phyloP scores from a whole-genome alignment of 2,888 invertebrate genomes.

The Andrena chrysosceles region DNA sequence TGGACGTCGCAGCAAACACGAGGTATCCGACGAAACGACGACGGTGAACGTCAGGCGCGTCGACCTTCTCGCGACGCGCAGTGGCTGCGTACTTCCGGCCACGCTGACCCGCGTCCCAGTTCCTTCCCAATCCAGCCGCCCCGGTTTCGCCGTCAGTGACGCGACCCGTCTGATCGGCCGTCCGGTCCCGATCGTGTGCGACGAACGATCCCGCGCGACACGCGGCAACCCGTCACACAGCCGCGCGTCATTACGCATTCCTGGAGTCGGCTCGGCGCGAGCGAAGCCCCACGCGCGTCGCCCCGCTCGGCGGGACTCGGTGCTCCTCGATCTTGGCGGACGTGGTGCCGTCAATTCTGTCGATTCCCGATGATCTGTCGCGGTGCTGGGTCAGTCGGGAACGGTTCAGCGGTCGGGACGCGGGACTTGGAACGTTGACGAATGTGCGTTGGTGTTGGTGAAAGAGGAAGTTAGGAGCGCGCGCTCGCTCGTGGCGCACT shows the following conservation, averaged over 20 bases:
- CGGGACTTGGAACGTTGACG: background rate
- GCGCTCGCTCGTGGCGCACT: background rate
- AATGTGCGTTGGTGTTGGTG: background rate
- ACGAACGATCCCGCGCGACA: background rate
- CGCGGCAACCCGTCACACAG: background rate
- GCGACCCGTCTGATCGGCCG: background rate
- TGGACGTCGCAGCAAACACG: slow-evolving; percentile 82
- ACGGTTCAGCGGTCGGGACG: background rate
- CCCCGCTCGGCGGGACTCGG: background rate
- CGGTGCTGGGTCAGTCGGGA: too few relatives aligned
- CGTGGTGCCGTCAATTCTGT: background rate
- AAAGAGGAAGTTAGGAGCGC: background rate
- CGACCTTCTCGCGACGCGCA: slow-evolving; percentile 21
- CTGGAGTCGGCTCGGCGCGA: background rate
- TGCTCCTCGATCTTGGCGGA: background rate
- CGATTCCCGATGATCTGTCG: background rate
- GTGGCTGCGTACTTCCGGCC: slow-evolving; percentile 5
- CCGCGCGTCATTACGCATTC: slow-evolving; percentile 4
- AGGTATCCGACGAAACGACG: slow-evolving; percentile 66
- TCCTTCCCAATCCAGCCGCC: background rate
- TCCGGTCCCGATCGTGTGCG: background rate
- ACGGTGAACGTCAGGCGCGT: slow-evolving; percentile 12
- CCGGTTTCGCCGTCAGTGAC: background rate
- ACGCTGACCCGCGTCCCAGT: background rate
- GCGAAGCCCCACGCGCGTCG: background rate